Evolutionary conservation across 2,888 invertebrate species (phyloP), one percentile per base, ranked within the genome.

Genomic region (Hirtodrosophila confusa): DNA sequence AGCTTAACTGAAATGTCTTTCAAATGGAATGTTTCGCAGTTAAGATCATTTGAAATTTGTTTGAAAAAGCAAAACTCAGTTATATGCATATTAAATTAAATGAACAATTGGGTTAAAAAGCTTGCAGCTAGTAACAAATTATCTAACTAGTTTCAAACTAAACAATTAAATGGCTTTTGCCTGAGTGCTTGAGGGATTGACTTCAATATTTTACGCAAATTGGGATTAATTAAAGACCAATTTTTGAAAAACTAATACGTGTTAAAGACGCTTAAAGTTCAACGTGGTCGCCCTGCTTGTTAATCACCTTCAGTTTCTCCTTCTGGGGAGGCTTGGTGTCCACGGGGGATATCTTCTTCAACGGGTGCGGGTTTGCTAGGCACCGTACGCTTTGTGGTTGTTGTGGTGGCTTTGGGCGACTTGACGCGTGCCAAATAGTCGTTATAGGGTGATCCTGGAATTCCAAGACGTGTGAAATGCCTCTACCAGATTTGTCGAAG

Each of bases 371-470:
- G 89, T 23, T 89, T 75, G 37, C 87, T 82, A 3, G 90, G 89
- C 55, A 89, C 89, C 7, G 86, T 77, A 27, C 90, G 89, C 51
- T 75, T 72, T 8, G 80, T 72, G 10, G 80, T 76, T 23, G 79
- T 70, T 23, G 78, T 56, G 6, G 83, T 66, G 8, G 78, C 78
- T 73, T 89, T 89, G 3, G 92, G 92, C 8, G 93, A 92, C 35
- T 94, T 93, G n/a, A 95, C 93, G 54, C 94, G 93, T 0, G 93
- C 95, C 44, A 96, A 89, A 78, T 93, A 95, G 56, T 93, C 92
- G 84, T 94, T 94, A 73, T 93, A 94, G 0, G 96, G 96, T 11
- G 94, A 94, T 94, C 93, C 50, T 94, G 93, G 84, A 93, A 93
- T 45, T 95, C 93, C 66, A 94, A 92, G 3, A 94, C 94, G 80